Evolutionary conservation across 2,113 vertebrate genomes (phyloP).

Genomic region (Coptodon rendalli): DNA sequence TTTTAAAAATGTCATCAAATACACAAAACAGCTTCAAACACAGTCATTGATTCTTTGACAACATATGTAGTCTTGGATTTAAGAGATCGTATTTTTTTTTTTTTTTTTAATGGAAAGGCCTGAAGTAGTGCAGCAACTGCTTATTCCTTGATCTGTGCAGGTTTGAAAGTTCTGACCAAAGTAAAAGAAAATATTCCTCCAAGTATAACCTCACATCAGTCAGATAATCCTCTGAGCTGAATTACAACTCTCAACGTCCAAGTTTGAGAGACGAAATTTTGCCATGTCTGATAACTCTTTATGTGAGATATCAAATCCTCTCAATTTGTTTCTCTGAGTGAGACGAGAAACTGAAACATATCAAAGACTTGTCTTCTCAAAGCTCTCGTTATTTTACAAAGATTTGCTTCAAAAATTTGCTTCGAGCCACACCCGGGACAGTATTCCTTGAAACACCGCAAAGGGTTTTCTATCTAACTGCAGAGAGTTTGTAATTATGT

Average conservation of each 20-base stretch:
- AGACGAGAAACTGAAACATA: not conserved
- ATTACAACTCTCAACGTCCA: not conserved
- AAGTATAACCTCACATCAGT: not conserved
- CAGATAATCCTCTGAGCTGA: not conserved
- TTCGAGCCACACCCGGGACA: not conserved
- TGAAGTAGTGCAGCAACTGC: not conserved
- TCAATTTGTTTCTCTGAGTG: not conserved
- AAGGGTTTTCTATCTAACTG: not conserved
- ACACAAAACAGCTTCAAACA: not conserved
- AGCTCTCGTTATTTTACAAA: not conserved
- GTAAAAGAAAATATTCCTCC: not conserved
- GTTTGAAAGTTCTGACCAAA: not conserved
- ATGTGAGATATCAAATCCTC: slow-evolving; percentile 15
- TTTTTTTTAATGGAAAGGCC: not conserved
- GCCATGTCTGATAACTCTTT: not conserved
- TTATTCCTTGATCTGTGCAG: not conserved
- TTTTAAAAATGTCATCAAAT: not conserved
- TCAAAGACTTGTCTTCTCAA: slow-evolving; percentile 33
- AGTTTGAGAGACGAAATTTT: not conserved
- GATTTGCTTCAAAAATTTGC: not conserved
- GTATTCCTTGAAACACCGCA: not conserved
- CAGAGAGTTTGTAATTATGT: not conserved
- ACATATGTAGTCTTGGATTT: not conserved
- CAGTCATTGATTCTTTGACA: not conserved
- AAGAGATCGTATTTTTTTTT: not conserved